Base-by-base conservation (phyloP, 2,888 invertebrate genomes). In the Drosophila diplacantha region DNA sequence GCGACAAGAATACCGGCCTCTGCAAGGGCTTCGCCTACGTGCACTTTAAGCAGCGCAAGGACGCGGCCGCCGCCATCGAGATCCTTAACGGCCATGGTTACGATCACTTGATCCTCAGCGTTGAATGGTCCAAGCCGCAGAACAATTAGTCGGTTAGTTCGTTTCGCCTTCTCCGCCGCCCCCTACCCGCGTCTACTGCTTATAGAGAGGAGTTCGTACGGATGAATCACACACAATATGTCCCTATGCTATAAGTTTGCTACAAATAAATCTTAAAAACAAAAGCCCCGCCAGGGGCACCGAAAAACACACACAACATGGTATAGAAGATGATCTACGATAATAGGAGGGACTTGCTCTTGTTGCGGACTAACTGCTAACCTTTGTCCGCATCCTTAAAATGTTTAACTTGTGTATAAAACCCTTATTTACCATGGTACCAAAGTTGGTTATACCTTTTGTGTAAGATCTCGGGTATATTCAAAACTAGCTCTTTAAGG, bases 1-100 rank as follows among this genome's bases (percentile, higher is more conserved):
- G 98, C 88, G 99, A 99, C 84, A 95, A 95, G 89, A 91, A 91
- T 65, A 94, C 94, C 72, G 95, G 95, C 11, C 90, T 92, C n/a
- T 96, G 95, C 89, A 95, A 97, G 91, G 99, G 99, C 65, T 99
- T 99, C 89, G 99, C 99, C 14, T 99, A 99, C 87, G 96, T 99
- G 65, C 99, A 98, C 85, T 99, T 97, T 90, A 96, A 96, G 88
- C 93, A 93, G 79, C 92, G 94, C 79, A 93, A 94, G 81, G 96
- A 97, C 89, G 98, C 98, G 41, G 95, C 95, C 5, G 93, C 94
- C 81, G 99, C 99, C 59, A 98, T 99, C 85, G 91, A 92, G 65
- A 91, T 92, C 53, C 91, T 99, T 14, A 94, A 98, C 85, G 98
- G 98, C 1, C 95, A 96, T 87, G 98, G 98, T 69, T 99, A 98